A percentile compares a stretch with the other conserved stretches of the same genome.
These are phyloP conservation scores for Babyrousa celebensis DNA, from an alignment of 2,797 vertebrate genomes.

Conservation along the genomic window DNA sequence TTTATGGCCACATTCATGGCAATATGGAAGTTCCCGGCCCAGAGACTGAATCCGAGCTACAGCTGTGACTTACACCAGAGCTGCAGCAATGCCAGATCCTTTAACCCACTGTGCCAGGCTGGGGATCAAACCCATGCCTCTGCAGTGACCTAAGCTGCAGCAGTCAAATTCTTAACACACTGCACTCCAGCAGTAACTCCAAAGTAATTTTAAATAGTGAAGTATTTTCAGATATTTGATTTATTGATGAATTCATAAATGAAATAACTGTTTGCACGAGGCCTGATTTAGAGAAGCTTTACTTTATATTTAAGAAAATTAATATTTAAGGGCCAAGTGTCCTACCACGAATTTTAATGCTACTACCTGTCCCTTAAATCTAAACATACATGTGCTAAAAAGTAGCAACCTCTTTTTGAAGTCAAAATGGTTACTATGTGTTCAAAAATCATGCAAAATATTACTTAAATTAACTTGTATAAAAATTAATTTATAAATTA, in stretches of 20 bases:
- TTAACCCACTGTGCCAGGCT: too few species aligned
- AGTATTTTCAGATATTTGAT: not conserved
- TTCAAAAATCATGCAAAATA: conserved; percentile 54
- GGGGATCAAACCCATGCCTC: too few species aligned
- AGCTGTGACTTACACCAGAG: too few species aligned
- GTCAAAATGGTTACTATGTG: not conserved
- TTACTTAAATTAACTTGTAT: conserved; percentile 7
- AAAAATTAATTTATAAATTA: conserved; percentile 53
- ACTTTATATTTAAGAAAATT: conserved; percentile 12
- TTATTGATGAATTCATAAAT: not conserved
- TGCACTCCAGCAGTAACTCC: too few species aligned
- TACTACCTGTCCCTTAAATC: not conserved
- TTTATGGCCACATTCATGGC: too few species aligned
- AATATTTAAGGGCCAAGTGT: not conserved
- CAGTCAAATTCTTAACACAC: too few species aligned
- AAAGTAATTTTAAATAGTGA: not conserved
- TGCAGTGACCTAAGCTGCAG: too few species aligned
- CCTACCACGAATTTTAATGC: conserved; percentile 5
- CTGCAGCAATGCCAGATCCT: too few species aligned
- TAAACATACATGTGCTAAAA: not conserved
- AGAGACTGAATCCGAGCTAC: too few species aligned
- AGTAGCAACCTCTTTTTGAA: not conserved
- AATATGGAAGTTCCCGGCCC: too few species aligned
- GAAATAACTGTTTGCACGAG: not conserved
- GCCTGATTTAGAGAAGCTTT: not conserved